Conservation (phyloP, 2,113 vertebrate species). For the Theristicus caerulescens region DNA sequence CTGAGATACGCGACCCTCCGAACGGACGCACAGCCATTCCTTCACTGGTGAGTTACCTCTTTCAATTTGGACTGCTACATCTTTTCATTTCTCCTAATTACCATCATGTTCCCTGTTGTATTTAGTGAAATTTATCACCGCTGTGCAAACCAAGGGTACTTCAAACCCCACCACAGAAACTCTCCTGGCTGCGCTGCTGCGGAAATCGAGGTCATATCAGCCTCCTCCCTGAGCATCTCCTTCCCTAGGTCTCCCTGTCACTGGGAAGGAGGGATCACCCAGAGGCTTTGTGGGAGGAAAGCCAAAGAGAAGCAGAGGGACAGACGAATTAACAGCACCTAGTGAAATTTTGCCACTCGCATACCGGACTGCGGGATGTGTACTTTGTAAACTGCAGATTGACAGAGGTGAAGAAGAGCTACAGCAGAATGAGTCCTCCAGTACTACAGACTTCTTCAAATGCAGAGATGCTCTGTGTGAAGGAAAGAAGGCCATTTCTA, state of each 20-base stretch:
- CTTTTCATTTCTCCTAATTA: slow-evolving; percentile 12
- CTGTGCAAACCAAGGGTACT: not conserved
- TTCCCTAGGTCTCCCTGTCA: not conserved
- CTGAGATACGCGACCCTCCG: not conserved
- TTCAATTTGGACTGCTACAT: not conserved
- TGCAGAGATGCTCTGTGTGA: not conserved
- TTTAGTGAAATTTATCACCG: not conserved
- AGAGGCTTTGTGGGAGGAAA: not conserved
- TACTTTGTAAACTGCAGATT: not conserved
- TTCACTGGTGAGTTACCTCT: not conserved
- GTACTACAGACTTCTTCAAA: not conserved
- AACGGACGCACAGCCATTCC: not conserved
- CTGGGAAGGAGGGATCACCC: not conserved
- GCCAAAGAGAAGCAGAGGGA: not conserved
- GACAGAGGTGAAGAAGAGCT: not conserved
- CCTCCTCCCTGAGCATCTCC: not conserved
- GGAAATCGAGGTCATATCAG: not conserved
- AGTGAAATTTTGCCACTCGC: not conserved
- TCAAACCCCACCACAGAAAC: not conserved
- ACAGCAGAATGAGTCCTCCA: no score
- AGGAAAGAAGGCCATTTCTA: not conserved
- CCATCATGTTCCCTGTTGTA: not conserved
- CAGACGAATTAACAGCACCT: not conserved
- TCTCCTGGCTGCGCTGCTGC: not conserved
- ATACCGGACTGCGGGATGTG: not conserved